phyloP scores from a whole-genome alignment of 2,888 invertebrate species.

The Galerucella pusilla region DNA sequence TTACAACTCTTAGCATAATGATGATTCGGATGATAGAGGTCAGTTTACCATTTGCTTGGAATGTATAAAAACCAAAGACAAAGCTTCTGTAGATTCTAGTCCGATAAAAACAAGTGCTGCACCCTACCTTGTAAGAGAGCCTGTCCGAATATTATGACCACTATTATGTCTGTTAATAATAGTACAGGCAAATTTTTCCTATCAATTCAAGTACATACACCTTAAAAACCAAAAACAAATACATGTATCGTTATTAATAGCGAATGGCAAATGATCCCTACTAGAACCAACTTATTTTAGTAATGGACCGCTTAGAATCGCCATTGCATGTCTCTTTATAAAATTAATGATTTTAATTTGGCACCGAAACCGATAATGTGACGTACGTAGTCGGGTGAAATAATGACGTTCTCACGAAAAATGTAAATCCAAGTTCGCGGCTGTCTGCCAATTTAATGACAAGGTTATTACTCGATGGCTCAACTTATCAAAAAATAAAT shows the following conservation, averaged over 20 bases:
- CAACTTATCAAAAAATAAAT: background rate
- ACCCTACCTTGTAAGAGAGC: too few species aligned
- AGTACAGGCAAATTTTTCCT: too few species aligned
- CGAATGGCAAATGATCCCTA: slow-evolving; percentile 19
- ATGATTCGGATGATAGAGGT: too few species aligned
- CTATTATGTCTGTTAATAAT: too few species aligned
- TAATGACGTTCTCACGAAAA: slow-evolving; percentile 37
- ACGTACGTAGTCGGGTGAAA: slow-evolving; percentile 32
- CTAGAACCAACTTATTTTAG: slow-evolving; percentile 27
- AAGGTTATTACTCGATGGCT: slow-evolving; percentile 23
- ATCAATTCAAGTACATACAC: background rate
- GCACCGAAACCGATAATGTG: slow-evolving; percentile 32
- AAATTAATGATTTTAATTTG: slow-evolving; percentile 35
- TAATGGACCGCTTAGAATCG: slow-evolving; percentile 26
- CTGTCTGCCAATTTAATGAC: slow-evolving; percentile 27
- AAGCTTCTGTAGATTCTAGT: too few species aligned
- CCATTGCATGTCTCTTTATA: slow-evolving; percentile 34
- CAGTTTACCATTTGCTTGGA: too few species aligned
- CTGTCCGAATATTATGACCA: too few species aligned
- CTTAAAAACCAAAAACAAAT: background rate
- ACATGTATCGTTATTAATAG: slow-evolving; percentile 18
- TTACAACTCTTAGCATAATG: too few species aligned
- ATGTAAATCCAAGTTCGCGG: slow-evolving; percentile 25
- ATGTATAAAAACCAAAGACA: too few species aligned
- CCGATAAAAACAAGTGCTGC: too few species aligned